Base-by-base conservation (phyloP, 1,140 invertebrate genomes). In the Drosophila parvula region DNA sequence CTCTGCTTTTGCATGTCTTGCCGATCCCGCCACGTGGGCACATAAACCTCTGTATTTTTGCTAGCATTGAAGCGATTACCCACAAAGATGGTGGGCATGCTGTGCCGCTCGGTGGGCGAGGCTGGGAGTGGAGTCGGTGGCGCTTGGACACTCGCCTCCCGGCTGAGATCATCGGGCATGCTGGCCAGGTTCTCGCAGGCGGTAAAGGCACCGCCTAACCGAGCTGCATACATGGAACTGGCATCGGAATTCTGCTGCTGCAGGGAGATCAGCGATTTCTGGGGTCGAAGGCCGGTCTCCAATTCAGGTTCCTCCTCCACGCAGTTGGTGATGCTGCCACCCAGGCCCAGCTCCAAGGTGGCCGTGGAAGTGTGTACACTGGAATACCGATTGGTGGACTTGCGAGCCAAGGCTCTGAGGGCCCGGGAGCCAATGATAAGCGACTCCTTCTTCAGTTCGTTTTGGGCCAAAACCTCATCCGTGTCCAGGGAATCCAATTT, bases 151-250 rank as follows among this genome's bases (percentile, higher is more conserved):
- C 30, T 41, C 1, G 59, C 30, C 28, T 41, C 36, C 34, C n/a
- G 27, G 53, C 48, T 74, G 85, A 81, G 77, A 89, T 93, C 69
- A 92, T 93, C 94, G 78, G 94, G 93, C 64, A 95, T 92, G 79
- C 94, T 94, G 9, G 94, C 92, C 69, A 95, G 88, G 92, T 95
- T 94, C 92, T 95, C 95, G 84, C 94, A 95, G 6, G 94, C 95
- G 85, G 93, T 93, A 59, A 93, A 94, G 0, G 92, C 91, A 36
- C 92, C 93, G 0, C 89, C 78, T 50, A 93, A 78, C 27, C 93
- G 91, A 32, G 92, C 92, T 63, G 93, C 93, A 78, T 94, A 94
- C 40, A 77, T 57, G 74, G 93, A 94, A 68, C 94, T 95, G 76
- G 93, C 93, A 78, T 95, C 93, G 8, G 94, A 94, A 61, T 92